These are phyloP conservation scores for Catocala fraxini DNA, from an alignment of 2,888 invertebrate species.

Conservation along the genomic window DNA sequence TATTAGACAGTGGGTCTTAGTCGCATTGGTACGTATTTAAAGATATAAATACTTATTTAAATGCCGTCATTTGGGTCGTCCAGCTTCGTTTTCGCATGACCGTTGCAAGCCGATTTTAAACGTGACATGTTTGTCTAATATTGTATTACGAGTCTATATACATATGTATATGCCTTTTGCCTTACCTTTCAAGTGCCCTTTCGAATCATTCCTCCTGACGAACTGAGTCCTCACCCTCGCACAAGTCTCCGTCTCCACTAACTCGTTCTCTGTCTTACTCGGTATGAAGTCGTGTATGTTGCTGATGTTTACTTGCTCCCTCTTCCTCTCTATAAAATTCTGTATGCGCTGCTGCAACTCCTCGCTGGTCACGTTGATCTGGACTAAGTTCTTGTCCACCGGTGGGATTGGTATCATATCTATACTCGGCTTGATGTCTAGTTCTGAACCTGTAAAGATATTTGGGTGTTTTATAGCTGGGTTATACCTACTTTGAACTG, in stretches of 20 bases:
- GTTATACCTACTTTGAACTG: too few species aligned
- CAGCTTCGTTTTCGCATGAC: too few species aligned
- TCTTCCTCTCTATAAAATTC: conserved; percentile 92
- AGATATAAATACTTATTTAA: too few species aligned
- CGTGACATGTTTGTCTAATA: too few species aligned
- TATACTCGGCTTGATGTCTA: conserved; percentile 37
- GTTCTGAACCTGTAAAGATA: conserved; percentile 48
- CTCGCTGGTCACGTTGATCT: conserved; percentile 90
- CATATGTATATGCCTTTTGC: too few species aligned
- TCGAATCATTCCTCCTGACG: conserved; percentile 91
- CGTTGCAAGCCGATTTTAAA: too few species aligned
- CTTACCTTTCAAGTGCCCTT: conserved; percentile 93
- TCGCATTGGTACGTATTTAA: too few species aligned
- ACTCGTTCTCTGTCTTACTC: conserved; percentile 54
- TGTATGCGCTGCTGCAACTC: conserved; percentile 91
- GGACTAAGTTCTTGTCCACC: conserved; percentile 84
- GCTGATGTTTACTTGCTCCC: conserved; percentile 90
- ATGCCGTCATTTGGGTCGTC: too few species aligned
- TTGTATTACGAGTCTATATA: too few species aligned
- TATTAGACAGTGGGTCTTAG: too few species aligned
- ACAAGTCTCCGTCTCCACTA: conserved; percentile 88
- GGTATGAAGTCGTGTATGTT: conserved; percentile 93
- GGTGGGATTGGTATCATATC: conserved; percentile 35
- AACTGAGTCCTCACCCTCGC: conserved; percentile 93
- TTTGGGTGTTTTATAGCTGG: too few species aligned